Evolutionary conservation across 2,113 vertebrate genomes (phyloP).

Genomic region (Rhipidura dahli): DNA sequence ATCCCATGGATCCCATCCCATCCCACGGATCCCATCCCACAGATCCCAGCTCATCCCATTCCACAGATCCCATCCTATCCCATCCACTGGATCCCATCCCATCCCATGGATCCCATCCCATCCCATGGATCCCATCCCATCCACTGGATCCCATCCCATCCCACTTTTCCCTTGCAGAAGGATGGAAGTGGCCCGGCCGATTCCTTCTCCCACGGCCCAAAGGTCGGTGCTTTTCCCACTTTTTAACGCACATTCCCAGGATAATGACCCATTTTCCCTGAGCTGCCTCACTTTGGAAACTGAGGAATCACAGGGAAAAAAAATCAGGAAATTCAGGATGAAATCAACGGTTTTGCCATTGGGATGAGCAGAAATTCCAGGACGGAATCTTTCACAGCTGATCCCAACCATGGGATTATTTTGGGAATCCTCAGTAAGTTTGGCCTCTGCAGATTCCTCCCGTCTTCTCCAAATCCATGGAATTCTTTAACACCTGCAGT

Average conservation of each 20-base stretch:
- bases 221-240: conserved; percentile 12
- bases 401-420: background rate
- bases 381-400: background rate
- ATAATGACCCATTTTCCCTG: background rate
- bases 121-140: background rate
- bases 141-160: background rate
- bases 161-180: background rate
- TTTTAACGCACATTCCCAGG: background rate
- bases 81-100: background rate
- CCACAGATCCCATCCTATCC: background rate
- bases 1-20: too few species aligned
- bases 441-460: background rate
- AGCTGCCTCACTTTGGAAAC: background rate
- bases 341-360: background rate
- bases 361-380: background rate
- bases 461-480: background rate
- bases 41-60: background rate
- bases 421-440: background rate
- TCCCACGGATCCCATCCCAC: background rate
- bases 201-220: background rate
- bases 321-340: background rate
- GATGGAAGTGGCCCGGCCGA: background rate
- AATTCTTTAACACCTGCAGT: background rate
- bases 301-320: background rate
- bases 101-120: background rate